phyloP scores from a whole-genome alignment of 2,113 vertebrate genomes.

The Blennius ocellaris region DNA sequence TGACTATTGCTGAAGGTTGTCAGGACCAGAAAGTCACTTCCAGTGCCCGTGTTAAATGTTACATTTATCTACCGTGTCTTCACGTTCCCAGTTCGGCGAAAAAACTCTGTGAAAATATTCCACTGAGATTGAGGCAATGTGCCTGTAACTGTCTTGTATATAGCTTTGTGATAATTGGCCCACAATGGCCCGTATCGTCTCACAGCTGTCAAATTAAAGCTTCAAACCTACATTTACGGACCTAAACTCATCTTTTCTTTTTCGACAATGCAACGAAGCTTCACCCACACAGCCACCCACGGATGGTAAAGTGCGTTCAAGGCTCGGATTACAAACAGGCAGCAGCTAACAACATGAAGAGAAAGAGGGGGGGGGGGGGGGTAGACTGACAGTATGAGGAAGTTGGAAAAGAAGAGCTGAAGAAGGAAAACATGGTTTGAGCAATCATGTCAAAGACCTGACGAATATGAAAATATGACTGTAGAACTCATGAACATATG shows the following conservation, averaged over 20 bases:
- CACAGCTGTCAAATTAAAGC: slow-evolving; percentile 10
- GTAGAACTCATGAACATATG: slow-evolving; percentile 17
- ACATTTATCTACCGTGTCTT: background rate
- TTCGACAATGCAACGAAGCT: slow-evolving; percentile 26
- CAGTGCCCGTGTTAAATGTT: background rate
- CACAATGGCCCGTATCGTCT: background rate
- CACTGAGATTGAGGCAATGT: background rate
- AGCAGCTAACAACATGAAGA: slow-evolving; percentile 8
- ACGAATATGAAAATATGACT: slow-evolving; percentile 2
- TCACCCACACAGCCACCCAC: slow-evolving; percentile 47
- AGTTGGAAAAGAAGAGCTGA: background rate
- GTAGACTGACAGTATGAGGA: slow-evolving; percentile 2
- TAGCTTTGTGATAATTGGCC: slow-evolving; percentile 1
- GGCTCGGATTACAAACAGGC: slow-evolving; percentile 34
- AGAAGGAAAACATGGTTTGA: background rate
- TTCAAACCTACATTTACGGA: slow-evolving; percentile 28
- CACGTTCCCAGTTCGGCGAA: background rate
- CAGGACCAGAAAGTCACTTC: background rate
- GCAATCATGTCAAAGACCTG: slow-evolving; percentile 5
- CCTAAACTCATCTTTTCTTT: slow-evolving; percentile 28
- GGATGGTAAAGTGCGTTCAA: background rate
- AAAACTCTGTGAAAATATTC: slow-evolving; percentile 2
- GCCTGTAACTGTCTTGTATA: background rate
- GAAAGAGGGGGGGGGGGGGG: slow-evolving; percentile 1
- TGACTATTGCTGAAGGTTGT: background rate